phyloP scores from a whole-genome alignment of 2,113 vertebrate species.

The Phainopepla nitens region DNA sequence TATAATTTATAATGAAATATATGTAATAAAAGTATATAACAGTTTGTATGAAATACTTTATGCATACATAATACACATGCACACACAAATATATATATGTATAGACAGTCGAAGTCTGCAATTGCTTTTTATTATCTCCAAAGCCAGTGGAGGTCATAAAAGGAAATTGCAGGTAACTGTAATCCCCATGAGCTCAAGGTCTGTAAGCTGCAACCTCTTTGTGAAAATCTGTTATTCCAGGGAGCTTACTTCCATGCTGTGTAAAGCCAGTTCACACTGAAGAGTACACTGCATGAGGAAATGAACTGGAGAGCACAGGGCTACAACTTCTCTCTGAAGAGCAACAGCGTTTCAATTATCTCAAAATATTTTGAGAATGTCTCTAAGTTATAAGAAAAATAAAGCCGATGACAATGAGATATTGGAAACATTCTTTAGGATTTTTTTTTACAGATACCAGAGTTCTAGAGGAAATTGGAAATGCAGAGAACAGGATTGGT shows the following conservation, averaged over 20 bases:
- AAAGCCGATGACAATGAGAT: not conserved
- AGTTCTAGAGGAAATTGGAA: slow-evolving; percentile 10
- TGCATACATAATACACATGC: not conserved
- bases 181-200: not conserved
- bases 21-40: not conserved
- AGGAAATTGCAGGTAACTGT: not conserved
- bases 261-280: not conserved
- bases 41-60: not conserved
- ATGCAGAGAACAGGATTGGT: not conserved
- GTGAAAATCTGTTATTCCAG: not conserved
- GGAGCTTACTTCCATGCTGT: not conserved
- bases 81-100: not conserved
- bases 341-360: not conserved
- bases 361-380: slow-evolving; percentile 1
- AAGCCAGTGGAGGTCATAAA: not conserved
- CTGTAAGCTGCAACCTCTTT: not conserved
- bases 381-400: slow-evolving; percentile 1
- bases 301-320: not conserved
- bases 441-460: not conserved
- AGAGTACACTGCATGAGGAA: not conserved
- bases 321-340: not conserved
- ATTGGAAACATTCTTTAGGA: not conserved
- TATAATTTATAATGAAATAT: not conserved
- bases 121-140: not conserved
- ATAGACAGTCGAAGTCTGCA: not conserved